Evolutionary conservation across 2,113 vertebrate species (phyloP).

Genomic region (Sterrhoptilus dennistouni): DNA sequence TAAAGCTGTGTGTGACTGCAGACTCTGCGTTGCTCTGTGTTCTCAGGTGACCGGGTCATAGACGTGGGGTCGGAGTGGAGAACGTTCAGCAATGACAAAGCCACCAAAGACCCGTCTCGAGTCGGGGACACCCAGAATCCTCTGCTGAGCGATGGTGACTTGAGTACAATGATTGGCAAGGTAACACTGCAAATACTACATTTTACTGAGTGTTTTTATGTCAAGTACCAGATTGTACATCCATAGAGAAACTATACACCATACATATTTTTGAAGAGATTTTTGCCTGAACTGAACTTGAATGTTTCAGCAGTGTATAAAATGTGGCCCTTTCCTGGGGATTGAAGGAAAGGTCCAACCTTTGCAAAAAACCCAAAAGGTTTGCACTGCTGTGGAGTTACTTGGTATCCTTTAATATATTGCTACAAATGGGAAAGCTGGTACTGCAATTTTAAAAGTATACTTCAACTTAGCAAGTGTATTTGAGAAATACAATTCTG

Average conservation of each 20-base stretch:
- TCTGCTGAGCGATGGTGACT: conserved; percentile 92
- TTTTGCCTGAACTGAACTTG: neutral
- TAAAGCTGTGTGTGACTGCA: neutral
- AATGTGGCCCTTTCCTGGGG: neutral
- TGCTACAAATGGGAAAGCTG: neutral
- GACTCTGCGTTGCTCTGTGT: neutral
- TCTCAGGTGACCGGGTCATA: conserved; percentile 93
- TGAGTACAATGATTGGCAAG: conserved; percentile 98
- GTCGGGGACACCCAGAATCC: conserved; percentile 98
- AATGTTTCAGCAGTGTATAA: neutral
- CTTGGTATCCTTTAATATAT: neutral
- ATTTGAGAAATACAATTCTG: neutral
- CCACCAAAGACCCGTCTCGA: conserved; percentile 97
- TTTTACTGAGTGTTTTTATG: neutral
- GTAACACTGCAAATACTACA: conserved; percentile 57
- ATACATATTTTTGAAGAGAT: neutral
- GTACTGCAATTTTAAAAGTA: neutral
- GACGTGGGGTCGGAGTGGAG: conserved; percentile 98
- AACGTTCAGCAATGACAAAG: conserved; percentile 99
- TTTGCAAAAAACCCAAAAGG: neutral
- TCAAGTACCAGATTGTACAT: neutral
- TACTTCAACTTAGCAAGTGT: neutral
- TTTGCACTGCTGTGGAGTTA: neutral
- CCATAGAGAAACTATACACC: neutral
- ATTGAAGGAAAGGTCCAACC: neutral